Conservation (phyloP, 1,140 invertebrate species). For the Cydia amplana region DNA sequence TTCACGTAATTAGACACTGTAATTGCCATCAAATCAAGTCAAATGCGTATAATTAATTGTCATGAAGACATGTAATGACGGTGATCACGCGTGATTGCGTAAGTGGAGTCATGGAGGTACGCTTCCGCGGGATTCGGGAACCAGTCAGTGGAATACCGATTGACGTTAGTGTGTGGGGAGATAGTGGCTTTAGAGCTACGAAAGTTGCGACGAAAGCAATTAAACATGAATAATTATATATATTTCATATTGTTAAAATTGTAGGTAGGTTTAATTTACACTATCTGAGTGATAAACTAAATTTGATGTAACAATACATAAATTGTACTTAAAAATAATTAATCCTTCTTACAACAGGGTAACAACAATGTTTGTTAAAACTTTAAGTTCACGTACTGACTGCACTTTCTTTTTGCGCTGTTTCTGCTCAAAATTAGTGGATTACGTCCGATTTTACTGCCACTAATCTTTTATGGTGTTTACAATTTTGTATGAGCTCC, state of each 20-base stretch:
- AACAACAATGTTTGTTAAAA: too few relatives aligned
- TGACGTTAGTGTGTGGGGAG: constrained; percentile 3
- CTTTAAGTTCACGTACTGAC: too few relatives aligned
- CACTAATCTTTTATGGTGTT: neutral
- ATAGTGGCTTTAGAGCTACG: neutral
- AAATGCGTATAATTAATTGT: constrained; percentile 23
- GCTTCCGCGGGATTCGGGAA: constrained; percentile 8
- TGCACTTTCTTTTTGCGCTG: neutral
- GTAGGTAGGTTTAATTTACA: too few relatives aligned
- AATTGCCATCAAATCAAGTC: neutral
- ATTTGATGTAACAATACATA: too few relatives aligned
- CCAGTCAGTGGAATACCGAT: constrained; percentile 26
- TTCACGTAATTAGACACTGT: neutral
- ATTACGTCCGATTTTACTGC: neutral
- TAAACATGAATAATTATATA: neutral
- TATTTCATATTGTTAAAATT: too few relatives aligned
- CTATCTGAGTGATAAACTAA: too few relatives aligned
- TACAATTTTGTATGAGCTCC: neutral
- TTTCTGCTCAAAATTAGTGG: neutral
- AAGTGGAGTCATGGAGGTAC: constrained; percentile 6
- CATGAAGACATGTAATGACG: constrained; percentile 22
- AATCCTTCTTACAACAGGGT: too few relatives aligned
- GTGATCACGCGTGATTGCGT: constrained; percentile 8
- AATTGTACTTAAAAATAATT: too few relatives aligned
- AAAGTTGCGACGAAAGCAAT: neutral